Evolutionary conservation across 2,888 invertebrate genomes (phyloP), one percentile per base, ranked within the genome.

Genomic region (Melieria picta): DNA sequence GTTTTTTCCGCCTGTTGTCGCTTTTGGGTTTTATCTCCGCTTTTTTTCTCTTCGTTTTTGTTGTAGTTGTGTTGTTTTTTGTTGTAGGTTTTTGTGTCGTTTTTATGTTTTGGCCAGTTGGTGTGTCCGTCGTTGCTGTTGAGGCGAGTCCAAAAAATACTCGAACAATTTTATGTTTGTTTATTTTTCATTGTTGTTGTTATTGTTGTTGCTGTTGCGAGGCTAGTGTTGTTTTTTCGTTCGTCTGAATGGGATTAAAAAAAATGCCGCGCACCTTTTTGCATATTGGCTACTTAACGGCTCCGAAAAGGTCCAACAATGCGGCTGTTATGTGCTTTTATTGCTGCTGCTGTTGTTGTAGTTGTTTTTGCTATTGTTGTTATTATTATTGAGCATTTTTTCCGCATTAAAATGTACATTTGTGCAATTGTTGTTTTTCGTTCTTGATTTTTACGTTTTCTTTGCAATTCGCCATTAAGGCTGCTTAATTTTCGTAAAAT

Each of bases 221-320:
- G 10, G 45, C 7, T 9, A 57, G n/a, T 66, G 43, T 65, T 70
- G 64, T 67, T 48, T 61, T 61, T 62, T 57, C 71, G 60, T 62
- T 16, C 58, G 45, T 68, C 69, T 68, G 74, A 60, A 48, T 58
- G 66, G 69, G 71, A 69, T 71, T 72, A 62, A 65, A 67, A 62
- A 65, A 69, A 9, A 62, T 47, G 45, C 42, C 11, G 30, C 50
- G 55, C 45, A n/a, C 47, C 64, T 82, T 80, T 79, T 77, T 78
- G 80, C 78, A 70, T 72, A 78, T 79, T 80, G 84, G 82, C 84
- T 83, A 82, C 84, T 84, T 83, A 83, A 76, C 80, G 84, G 81
- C 83, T 81, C 80, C 83, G 79, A 80, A 81, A 82, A 80, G 71
- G 73, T 72, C 57, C 43, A 72, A 30, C 30, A 30, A 30, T 30